These are phyloP conservation scores for Drosophila barbarae DNA, from an alignment of 2,888 invertebrate genomes.

Conservation along the genomic window DNA sequence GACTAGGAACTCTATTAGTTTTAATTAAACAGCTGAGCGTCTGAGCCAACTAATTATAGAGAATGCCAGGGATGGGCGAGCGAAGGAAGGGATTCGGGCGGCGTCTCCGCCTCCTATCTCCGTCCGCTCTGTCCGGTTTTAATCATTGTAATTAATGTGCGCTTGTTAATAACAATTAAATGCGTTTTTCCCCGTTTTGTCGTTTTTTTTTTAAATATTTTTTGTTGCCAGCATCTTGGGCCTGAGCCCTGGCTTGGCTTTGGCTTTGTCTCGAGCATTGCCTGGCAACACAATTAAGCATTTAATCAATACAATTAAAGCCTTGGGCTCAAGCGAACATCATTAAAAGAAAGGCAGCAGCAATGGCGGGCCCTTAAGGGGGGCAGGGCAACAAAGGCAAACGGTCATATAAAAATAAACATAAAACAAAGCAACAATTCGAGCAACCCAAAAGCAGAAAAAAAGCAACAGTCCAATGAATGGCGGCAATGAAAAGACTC, in stretches of 20 bases:
- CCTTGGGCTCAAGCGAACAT: conserved; percentile 56
- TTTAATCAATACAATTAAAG: conserved; percentile 73
- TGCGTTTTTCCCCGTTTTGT: conserved; percentile 36
- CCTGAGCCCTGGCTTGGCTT: conserved; percentile 14
- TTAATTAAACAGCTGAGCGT: conserved; percentile 69
- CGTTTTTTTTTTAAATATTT: background rate
- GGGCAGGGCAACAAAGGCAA: conserved; percentile 16
- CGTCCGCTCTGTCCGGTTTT: conserved; percentile 38
- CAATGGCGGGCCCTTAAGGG: background rate
- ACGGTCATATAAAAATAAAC: conserved; percentile 59
- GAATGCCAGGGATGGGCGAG: conserved; percentile 46
- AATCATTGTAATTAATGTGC: conserved; percentile 67
- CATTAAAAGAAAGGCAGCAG: conserved; percentile 52
- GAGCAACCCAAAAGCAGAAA: conserved; percentile 19
- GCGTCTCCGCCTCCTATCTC: background rate
- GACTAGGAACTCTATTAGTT: conserved; percentile 63
- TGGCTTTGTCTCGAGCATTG: conserved; percentile 33
- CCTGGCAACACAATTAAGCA: conserved; percentile 56
- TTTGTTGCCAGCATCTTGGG: conserved; percentile 7
- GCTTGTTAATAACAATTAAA: conserved; percentile 73
- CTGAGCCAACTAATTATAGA: conserved; percentile 61
- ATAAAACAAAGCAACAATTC: conserved; percentile 58
- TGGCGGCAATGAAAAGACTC: conserved; percentile 1
- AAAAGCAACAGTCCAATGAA: conserved; percentile 13
- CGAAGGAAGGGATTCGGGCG: conserved; percentile 10